Evolutionary conservation across 2,888 invertebrate species (phyloP), one percentile per base, ranked within the genome.

Genomic region (Acleris cristana): DNA sequence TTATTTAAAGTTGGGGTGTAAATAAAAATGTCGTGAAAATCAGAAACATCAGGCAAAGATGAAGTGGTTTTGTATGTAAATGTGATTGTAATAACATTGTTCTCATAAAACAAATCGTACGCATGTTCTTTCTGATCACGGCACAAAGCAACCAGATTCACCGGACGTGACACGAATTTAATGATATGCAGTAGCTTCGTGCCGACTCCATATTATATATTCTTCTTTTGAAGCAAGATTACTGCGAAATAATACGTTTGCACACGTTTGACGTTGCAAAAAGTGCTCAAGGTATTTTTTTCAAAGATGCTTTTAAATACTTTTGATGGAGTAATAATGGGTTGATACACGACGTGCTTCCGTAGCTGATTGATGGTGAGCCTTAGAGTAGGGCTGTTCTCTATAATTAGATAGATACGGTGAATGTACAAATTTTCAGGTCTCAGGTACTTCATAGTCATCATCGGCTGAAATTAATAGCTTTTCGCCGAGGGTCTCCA

Each of bases 101-200:
- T 59, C 73, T 71, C 65, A 66, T 64, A 77, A 73, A 48, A 76
- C 78, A 73, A 48, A 44, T 54, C 57, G 51, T 52, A 55, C 12
- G 45, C 48, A 60, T 54, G 58, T 64, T 64, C 54, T 64, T 70
- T 57, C 55, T 45, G 58, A 59, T 66, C 65, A 57, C 52, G 49
- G 77, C 73, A 79, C 75, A 72, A 62, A 71, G 65, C 65, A 64
- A 48, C 65, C 61, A 48, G 71, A 73, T 76, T 73, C 61, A 71
- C 78, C 82, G 81, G 82, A 83, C 74, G 76, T 84, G 79, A 79
- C 78, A 74, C 26, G 64, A 71, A 71, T 71, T 74, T 79, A 72
- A 81, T 79, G 71, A 76, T 76, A 75, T 75, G 73, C 73, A 76
- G 78, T 81, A 57, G 56, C 53, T 67, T 52, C 49, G 10, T 45